These are phyloP conservation scores for Vombatus ursinus DNA, from an alignment of 2,113 vertebrate genomes.

Conservation along the genomic window DNA sequence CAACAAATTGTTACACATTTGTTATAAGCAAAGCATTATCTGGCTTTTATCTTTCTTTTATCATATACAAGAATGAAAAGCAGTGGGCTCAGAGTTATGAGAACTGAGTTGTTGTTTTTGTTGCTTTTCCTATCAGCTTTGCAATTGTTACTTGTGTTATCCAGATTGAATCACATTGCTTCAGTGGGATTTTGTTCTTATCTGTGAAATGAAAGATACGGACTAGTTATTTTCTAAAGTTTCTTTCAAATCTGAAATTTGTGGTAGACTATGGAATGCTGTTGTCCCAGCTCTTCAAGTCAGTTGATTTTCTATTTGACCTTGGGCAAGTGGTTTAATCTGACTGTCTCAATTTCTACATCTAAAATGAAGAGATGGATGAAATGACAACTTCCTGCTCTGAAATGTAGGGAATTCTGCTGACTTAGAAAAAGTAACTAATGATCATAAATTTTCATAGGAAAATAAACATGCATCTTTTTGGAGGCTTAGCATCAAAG, in stretches of 20 bases:
- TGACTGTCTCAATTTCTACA: background rate
- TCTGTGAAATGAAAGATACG: background rate
- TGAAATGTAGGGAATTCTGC: background rate
- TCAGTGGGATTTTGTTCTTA: background rate
- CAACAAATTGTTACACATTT: background rate
- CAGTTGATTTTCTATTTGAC: background rate
- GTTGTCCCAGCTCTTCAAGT: background rate
- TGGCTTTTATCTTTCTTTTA: background rate
- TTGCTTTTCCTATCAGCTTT: background rate
- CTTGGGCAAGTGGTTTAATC: background rate
- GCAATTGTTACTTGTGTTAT: background rate
- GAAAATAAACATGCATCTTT: background rate
- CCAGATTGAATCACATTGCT: background rate
- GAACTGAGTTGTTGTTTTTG: background rate
- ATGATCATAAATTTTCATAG: background rate
- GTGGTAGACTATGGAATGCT: background rate
- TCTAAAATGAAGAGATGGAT: background rate
- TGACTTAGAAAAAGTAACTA: background rate
- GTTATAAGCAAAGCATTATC: background rate
- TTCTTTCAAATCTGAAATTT: background rate
- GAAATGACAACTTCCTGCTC: background rate
- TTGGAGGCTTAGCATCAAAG: constrained; percentile 12
- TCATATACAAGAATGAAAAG: background rate
- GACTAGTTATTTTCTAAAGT: background rate
- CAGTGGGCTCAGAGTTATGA: background rate